A percentile compares a stretch with the other conserved stretches of the same genome.
These are phyloP conservation scores for Garrulus glandarius DNA, from an alignment of 2,797 vertebrate species.

Conservation along the genomic window DNA sequence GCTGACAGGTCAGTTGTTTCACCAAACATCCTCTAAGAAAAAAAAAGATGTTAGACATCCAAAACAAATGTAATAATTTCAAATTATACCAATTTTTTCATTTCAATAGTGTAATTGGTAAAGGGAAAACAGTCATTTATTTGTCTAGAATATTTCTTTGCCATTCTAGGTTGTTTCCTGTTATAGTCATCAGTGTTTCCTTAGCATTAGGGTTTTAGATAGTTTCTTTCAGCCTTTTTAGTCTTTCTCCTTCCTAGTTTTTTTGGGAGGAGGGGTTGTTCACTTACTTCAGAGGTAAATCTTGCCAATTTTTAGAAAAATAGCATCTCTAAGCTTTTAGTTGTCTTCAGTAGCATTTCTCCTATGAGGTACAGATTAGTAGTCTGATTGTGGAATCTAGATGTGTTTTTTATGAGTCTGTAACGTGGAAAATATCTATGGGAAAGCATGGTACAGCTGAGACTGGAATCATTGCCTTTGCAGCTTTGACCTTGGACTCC, in stretches of 20 bases:
- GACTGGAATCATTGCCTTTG: not conserved
- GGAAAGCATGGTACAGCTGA: not conserved
- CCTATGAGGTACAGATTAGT: not conserved
- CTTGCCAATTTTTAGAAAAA: not conserved
- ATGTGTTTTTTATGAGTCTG: not conserved
- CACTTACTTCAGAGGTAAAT: not conserved
- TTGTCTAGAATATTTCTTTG: not conserved
- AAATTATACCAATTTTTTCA: not conserved
- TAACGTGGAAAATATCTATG: not conserved
- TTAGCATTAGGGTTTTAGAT: not conserved
- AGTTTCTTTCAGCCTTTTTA: not conserved
- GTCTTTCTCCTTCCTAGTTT: not conserved
- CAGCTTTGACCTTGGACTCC: not conserved
- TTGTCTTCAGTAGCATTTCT: not conserved
- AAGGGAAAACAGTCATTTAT: not conserved
- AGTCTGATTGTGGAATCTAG: not conserved
- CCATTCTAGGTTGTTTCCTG: not conserved
- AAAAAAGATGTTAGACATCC: not conserved
- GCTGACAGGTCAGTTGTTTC: not conserved
- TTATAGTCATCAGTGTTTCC: not conserved
- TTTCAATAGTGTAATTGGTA: not conserved
- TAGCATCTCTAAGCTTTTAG: not conserved
- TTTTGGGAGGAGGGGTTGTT: accelerated
- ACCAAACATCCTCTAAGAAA: not conserved
- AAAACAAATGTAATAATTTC: not conserved